Evolutionary conservation across 2,797 vertebrate genomes (phyloP).

Genomic region (Ambastaia sidthimunki): DNA sequence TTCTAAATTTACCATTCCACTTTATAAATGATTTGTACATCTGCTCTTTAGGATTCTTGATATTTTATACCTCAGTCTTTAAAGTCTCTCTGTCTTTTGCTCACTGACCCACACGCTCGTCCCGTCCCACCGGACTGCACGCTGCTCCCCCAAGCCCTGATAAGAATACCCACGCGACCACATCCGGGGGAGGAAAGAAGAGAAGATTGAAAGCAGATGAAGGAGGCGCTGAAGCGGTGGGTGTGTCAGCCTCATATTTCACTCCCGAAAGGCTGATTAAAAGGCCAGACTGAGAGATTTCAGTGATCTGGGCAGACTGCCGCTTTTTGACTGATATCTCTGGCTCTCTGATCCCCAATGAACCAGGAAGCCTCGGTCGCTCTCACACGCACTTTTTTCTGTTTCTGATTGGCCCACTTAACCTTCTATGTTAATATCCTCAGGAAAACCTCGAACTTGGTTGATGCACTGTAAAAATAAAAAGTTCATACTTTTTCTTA

Average conservation of each 20-base stretch:
- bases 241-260: conserved; percentile 76
- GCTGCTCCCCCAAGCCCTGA: conserved; percentile 58
- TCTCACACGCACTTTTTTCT: conserved; percentile 15
- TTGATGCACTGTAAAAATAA: not conserved
- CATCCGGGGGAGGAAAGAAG: conserved; percentile 69
- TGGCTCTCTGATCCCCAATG: conserved; percentile 23
- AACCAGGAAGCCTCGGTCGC: conserved; percentile 63
- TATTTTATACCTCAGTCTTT: not conserved
- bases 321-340: conserved; percentile 37
- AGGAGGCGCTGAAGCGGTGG: conserved; percentile 69
- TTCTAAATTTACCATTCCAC: not conserved
- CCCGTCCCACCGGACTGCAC: not conserved
- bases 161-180: conserved; percentile 76
- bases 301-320: conserved; percentile 19
- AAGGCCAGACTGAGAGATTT: conserved; percentile 58
- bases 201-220: conserved; percentile 86
- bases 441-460: not conserved
- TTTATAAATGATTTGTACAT: not conserved
- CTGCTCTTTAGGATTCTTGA: not conserved
- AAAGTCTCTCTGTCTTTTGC: conserved; percentile 9
- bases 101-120: not conserved
- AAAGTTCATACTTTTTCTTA: not conserved
- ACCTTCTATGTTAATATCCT: conserved; percentile 26
- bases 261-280: conserved; percentile 80
- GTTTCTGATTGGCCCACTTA: conserved; percentile 17